Conservation (phyloP, 1,140 invertebrate species). For the Scaptodrosophila lebanonensis region DNA sequence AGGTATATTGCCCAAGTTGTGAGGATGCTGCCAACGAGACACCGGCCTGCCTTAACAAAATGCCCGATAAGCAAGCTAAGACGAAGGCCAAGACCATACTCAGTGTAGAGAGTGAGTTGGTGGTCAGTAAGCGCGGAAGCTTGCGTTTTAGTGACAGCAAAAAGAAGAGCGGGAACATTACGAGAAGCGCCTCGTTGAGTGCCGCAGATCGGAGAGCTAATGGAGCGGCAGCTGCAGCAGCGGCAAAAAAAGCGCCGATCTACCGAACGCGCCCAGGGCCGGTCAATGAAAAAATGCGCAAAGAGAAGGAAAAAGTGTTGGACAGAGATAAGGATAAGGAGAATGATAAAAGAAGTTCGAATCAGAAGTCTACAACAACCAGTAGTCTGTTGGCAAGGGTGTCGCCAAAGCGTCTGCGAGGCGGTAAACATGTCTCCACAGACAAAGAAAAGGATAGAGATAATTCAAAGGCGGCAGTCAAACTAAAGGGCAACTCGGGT, state of each 20-base stretch:
- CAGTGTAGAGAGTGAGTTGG: slow-evolving; percentile 71
- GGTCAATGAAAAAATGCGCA: slow-evolving; percentile 50
- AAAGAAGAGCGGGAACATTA: slow-evolving; percentile 31
- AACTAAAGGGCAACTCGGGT: slow-evolving; percentile 2
- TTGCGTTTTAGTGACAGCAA: slow-evolving; percentile 44
- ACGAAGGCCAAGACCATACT: slow-evolving; percentile 67
- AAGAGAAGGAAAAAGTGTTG: slow-evolving; percentile 56
- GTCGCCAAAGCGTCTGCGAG: slow-evolving; percentile 58
- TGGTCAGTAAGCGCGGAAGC: slow-evolving; percentile 59
- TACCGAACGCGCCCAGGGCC: slow-evolving; percentile 33
- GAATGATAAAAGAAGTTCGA: slow-evolving; percentile 55
- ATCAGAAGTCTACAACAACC: slow-evolving; percentile 40
- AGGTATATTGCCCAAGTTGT: slow-evolving; percentile 77
- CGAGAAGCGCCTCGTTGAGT: slow-evolving; percentile 60
- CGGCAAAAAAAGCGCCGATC: slow-evolving; percentile 30
- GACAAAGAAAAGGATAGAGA: slow-evolving; percentile 27
- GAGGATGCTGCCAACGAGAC: slow-evolving; percentile 77
- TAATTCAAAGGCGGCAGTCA: slow-evolving; percentile 4
- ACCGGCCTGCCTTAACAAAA: slow-evolving; percentile 78
- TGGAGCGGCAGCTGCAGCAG: slow-evolving; percentile 27
- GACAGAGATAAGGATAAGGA: slow-evolving; percentile 52
- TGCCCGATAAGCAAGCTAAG: slow-evolving; percentile 74
- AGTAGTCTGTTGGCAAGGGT: slow-evolving; percentile 54
- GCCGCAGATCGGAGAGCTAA: slow-evolving; percentile 65
- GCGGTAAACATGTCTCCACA: slow-evolving; percentile 24